Evolutionary conservation across 2,797 vertebrate genomes (phyloP).

Genomic region (Champsocephalus esox): DNA sequence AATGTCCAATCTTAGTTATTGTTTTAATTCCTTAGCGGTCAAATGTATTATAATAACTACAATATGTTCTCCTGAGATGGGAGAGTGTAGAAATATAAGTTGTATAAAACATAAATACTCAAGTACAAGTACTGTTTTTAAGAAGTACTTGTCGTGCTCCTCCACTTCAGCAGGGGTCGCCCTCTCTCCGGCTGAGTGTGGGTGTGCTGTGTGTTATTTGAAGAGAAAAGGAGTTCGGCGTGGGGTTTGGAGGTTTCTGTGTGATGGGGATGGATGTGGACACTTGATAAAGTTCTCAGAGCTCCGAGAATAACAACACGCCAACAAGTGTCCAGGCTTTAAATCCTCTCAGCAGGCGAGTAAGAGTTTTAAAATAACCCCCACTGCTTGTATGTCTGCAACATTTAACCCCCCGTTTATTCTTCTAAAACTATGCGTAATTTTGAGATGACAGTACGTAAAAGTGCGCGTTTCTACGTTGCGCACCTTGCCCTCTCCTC

Average conservation of each 20-base stretch:
- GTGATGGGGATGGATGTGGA: conserved; percentile 1
- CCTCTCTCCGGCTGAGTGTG: background rate
- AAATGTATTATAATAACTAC: background rate
- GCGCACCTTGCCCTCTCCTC: conserved; percentile 31
- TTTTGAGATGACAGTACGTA: conserved; percentile 51
- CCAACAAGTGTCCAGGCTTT: background rate
- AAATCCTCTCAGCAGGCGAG: background rate
- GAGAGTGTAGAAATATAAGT: background rate
- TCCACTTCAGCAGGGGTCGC: conserved; percentile 64
- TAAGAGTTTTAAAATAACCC: background rate
- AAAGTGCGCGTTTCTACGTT: conserved; percentile 50
- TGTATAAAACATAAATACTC: background rate
- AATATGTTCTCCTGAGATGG: background rate
- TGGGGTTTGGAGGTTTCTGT: background rate
- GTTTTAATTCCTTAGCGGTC: background rate
- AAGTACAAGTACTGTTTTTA: background rate
- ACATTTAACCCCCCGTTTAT: background rate
- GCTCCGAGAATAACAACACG: background rate
- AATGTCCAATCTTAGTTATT: background rate
- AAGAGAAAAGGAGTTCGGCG: background rate
- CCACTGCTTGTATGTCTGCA: background rate
- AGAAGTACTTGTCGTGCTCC: background rate
- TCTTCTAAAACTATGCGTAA: conserved; percentile 9
- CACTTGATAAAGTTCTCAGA: background rate
- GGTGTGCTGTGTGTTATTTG: background rate